Base-by-base conservation (phyloP, 1,140 invertebrate species). In the Drosophila biarmipes region DNA sequence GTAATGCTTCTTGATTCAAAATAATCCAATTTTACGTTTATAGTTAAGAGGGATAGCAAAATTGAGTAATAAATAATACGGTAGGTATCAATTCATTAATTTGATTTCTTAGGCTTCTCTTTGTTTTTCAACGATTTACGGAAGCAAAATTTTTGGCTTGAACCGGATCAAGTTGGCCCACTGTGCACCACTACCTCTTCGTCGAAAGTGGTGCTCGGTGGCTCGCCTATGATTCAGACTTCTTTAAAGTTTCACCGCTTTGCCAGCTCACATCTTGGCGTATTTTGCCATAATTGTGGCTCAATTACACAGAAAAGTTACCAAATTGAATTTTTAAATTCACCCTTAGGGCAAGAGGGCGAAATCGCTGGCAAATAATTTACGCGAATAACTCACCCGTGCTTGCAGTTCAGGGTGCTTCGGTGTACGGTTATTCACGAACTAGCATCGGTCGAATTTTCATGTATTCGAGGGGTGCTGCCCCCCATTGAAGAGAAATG, bases 261-360 rank as follows among this genome's bases (percentile, higher is more conserved):
- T 49, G 38, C 37, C 21, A 34, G 40, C 68, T 35, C 48, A 66
- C 71, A 75, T 57, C 75, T 75, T 69, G 58, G 62, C 59, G 38
- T 51, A 57, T 43, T 69, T 64, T 63, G 45, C 63, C 74, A 66
- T 87, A 87, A 87, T 87, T 89, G 82, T 87, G 84, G 84, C 78
- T 87, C 82, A 87, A 87, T 87, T 87, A 87, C 82, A 87, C 82
- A 84, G 82, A 87, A 87, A 87, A 87, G 84, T 82, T 87, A 67
- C 84, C 82, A 89, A 87, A 87, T 87, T 87, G 82, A 87, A 87
- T 87, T 87, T 86, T 87, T 87, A 87, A 87, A 87, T 89, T 86
- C 57, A 56, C 68, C 75, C 58, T 49, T 51, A 45, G 61, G 62
- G 42, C 46, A 58, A 38, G 29, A 11, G 0, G 24, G 31, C 52